Conservation (phyloP, 1,140 invertebrate genomes). For the Megalopta genalis region DNA sequence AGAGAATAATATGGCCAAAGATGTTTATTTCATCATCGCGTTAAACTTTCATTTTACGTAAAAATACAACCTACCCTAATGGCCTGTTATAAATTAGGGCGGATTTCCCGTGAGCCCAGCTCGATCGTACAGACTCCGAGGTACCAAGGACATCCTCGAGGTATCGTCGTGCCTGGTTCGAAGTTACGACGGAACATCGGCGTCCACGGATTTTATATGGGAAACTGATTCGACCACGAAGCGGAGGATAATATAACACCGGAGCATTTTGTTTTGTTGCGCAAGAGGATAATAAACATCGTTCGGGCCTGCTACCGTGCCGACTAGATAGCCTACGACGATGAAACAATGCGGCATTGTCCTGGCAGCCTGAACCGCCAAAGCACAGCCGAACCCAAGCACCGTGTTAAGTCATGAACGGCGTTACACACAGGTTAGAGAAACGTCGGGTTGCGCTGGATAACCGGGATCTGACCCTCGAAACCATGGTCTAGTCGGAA, state of each 20-base stretch:
- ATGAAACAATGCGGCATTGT: slow-evolving; percentile 77
- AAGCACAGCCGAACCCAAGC: slow-evolving; percentile 51
- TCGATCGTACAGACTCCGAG: neutral
- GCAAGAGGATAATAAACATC: slow-evolving; percentile 69
- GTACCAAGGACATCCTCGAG: slow-evolving; percentile 25
- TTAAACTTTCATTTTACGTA: no score
- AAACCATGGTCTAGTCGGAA: neutral
- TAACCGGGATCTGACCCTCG: slow-evolving; percentile 34
- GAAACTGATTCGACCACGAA: slow-evolving; percentile 58
- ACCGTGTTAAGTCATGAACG: slow-evolving; percentile 67
- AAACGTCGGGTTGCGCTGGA: slow-evolving; percentile 21
- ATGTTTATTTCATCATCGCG: no score
- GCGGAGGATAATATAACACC: slow-evolving; percentile 54
- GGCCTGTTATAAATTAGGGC: no score
- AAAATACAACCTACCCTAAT: no score
- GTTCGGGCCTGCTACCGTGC: slow-evolving; percentile 58
- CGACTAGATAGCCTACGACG: slow-evolving; percentile 67
- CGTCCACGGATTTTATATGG: slow-evolving; percentile 53
- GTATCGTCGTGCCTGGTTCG: slow-evolving; percentile 36
- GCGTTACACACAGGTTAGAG: slow-evolving; percentile 49
- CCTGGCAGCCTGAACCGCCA: slow-evolving; percentile 62
- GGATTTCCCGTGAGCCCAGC: neutral
- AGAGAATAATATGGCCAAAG: no score
- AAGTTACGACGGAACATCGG: slow-evolving; percentile 46
- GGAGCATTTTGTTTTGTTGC: slow-evolving; percentile 63